A percentile compares a stretch with the other conserved stretches of the same genome.
Conservation (phyloP, 2,797 vertebrate species). For the Meriones psammophilus region DNA sequence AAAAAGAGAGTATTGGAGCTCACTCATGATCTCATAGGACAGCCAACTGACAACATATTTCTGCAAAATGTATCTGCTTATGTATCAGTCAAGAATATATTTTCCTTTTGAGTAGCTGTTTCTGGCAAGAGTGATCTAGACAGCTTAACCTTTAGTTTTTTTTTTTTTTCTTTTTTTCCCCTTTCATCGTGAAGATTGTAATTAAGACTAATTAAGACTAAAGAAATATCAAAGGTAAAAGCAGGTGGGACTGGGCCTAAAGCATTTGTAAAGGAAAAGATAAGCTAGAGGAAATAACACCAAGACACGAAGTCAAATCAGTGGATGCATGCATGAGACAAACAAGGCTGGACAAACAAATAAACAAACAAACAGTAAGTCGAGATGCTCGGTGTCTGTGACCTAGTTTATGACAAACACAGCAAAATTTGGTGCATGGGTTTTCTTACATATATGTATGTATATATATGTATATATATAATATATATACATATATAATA, state of each 20-base stretch:
- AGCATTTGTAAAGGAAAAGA: neutral
- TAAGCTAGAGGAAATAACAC: neutral
- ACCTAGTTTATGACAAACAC: neutral
- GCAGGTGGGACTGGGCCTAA: neutral
- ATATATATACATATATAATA: too few relatives aligned
- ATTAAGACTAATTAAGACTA: slow-evolving; percentile 60
- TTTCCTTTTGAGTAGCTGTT: slow-evolving; percentile 13
- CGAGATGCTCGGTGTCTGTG: neutral
- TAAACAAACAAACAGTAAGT: neutral
- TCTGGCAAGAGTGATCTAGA: slow-evolving; percentile 9
- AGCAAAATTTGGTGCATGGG: neutral
- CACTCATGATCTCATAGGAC: neutral
- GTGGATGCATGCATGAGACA: slow-evolving; percentile 11
- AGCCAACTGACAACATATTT: neutral
- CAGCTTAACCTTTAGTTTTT: neutral
- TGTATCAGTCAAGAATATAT: neutral
- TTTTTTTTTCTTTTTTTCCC: neutral
- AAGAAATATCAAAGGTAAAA: slow-evolving; percentile 22
- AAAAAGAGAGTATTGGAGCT: neutral
- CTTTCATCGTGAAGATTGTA: slow-evolving; percentile 29
- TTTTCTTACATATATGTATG: neutral
- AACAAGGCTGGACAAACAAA: slow-evolving; percentile 39
- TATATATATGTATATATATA: too few relatives aligned
- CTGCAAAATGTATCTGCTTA: neutral
- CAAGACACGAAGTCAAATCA: neutral